Evolutionary conservation across 23 tunicate genomes (phyloP), one percentile per base, ranked within the genome.

Genomic region (Phallusia fumigata): DNA sequence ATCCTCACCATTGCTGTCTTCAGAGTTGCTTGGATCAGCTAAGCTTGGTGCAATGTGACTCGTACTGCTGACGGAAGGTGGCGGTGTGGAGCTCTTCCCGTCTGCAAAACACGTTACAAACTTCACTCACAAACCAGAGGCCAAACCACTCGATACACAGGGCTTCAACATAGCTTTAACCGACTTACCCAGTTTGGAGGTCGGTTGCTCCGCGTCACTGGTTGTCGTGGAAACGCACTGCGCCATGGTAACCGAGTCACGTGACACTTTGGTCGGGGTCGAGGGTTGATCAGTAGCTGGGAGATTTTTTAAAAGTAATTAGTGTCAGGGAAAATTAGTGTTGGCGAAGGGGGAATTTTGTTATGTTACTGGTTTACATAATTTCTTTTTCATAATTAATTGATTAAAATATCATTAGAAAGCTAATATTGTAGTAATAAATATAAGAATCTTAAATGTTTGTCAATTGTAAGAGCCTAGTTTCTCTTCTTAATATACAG

Each of bases 171-270:
- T 15, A 13, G 18, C 58, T 18, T 18, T 13, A 51, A 51, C 18
- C 58, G 58, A 13, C 58, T 51, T 51, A 18, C 18, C 19, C 24
- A 16, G 65, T 18, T 31, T 79, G 11, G 65, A 31, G 0, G 81
- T 21, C 33, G 36, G 19, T 52, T 44, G 52, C 6, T 22, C 87
- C 8, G 81, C 76, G 52, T 84, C 87, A 45, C 33, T 84, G 26
- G 87, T 84, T 32, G 86, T 83, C 76, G 87, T 84, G 76, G 87
- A 84, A 84, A 84, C 87, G 65, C 87, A 84, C 76, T 84, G 87
- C 34, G 81, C 33, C 76, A 74, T 74, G 34, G 77, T 74, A 74
- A 74, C 34, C 33, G 77, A 33, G 34, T 74, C 77, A 74, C 69
- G 69, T 58, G 28, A 13, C 13, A 13, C 8, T 16, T 58, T 58